Base-by-base conservation (phyloP, 2,113 vertebrate genomes). In the Poeciliopsis retropinna region DNA sequence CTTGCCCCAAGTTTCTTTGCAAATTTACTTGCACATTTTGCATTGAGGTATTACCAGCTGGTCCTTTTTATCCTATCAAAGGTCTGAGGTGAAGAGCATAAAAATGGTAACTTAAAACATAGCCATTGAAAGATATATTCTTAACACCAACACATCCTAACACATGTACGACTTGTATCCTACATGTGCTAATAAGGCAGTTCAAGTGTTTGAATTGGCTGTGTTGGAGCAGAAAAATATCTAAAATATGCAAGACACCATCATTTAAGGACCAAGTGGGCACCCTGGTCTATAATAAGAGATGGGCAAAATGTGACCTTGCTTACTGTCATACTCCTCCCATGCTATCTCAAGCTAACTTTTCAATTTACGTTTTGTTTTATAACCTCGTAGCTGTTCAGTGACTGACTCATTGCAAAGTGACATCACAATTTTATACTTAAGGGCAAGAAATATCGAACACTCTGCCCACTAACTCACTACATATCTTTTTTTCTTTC, bases 361-460 rank as follows among this genome's bases (percentile, higher is more conserved):
- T 75, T 62, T 47, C 9, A 10, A 22, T 19, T 29, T 28, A 29
- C 0, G 69, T 78, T 4, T 34, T 29, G 70, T 47, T 77, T 68
- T 44, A 32, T 51, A 44, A 76, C 57, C 67, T 2, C 3, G 15
- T 67, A 67, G 39, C 57, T 19, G 12, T 31, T 39, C 54, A 67
- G 19, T 39, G 29, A 19, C 1, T 66, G 62, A 75, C 67, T 79
- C 57, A 70, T 28, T 39, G 4, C 1, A 29, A 68, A 3, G 28
- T 64, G 39, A 77, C 75, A 13, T 77, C 32, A 62, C 15, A 34
- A 22, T 64, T 79, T 51, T 77, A 81, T 70, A 37, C 67, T 71
- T 39, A 27, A 79, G 67, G n/a, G 73, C 57, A 67, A 47, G 60
- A 76, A 72, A 80, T 8, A 1, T 73, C 31, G 72, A 47, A 69